phyloP scores from a whole-genome alignment of 2,113 vertebrate species.

The Ciconia boyciana region DNA sequence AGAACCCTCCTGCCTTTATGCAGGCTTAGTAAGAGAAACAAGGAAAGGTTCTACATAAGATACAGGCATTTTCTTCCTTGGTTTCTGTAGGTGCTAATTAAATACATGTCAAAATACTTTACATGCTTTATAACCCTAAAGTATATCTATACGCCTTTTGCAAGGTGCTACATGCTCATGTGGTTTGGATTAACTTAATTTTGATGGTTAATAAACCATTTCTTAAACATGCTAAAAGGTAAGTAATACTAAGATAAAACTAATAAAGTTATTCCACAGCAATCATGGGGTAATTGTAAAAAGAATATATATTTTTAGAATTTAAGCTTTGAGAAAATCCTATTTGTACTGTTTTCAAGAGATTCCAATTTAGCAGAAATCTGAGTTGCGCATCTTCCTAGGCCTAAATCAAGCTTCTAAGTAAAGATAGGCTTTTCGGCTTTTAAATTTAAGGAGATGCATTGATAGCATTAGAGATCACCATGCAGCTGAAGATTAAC shows the following conservation, averaged over 20 bases:
- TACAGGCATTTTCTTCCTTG: background rate
- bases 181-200: background rate
- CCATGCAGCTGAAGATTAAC: background rate
- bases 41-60: background rate
- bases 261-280: background rate
- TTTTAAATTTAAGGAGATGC: background rate
- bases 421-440: background rate
- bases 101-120: background rate
- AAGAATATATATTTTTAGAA: background rate
- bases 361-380: background rate
- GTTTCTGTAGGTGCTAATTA: background rate
- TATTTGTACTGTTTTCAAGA: background rate
- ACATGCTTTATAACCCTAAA: background rate
- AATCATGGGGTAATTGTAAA: background rate
- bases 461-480: background rate
- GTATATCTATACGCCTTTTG: background rate
- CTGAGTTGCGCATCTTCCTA: background rate
- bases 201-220: background rate
- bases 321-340: background rate
- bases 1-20: background rate
- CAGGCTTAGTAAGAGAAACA: background rate
- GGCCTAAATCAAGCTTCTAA: background rate
- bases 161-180: background rate
- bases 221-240: background rate
- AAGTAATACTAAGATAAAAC: background rate